These are phyloP conservation scores for Solea senegalensis DNA, from an alignment of 2,113 vertebrate species.

Conservation along the genomic window DNA sequence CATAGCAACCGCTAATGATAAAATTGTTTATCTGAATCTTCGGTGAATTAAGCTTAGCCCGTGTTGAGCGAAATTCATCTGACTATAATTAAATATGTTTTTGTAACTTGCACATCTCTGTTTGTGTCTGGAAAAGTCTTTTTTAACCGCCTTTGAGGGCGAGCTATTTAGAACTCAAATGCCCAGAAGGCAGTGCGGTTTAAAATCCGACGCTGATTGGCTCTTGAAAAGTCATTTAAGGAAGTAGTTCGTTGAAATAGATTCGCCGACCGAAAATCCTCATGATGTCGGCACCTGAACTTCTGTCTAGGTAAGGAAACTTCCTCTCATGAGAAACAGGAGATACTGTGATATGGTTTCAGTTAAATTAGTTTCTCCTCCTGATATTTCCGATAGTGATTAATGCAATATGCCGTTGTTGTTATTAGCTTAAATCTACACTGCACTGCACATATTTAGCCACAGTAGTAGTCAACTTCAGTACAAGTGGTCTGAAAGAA, in stretches of 20 bases:
- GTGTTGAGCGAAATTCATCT: rapidly evolving
- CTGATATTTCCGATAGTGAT: neutral
- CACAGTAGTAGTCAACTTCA: no score
- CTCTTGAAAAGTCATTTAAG: slow-evolving; percentile 37
- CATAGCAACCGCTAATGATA: neutral
- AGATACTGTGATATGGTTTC: neutral
- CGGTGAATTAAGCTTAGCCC: neutral
- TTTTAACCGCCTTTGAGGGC: no score
- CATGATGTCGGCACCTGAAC: slow-evolving; percentile 11
- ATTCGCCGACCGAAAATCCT: slow-evolving; percentile 63
- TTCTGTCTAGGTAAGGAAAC: slow-evolving; percentile 23
- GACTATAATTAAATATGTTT: rapidly evolving
- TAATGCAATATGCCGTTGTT: neutral
- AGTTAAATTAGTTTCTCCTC: neutral
- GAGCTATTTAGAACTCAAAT: slow-evolving; percentile 28
- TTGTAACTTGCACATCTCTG: no score
- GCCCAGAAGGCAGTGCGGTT: slow-evolving; percentile 60
- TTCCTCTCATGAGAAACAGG: neutral
- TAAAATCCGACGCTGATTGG: slow-evolving; percentile 60
- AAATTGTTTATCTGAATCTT: neutral
- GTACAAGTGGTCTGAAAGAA: no score
- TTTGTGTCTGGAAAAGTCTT: neutral
- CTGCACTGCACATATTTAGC: no score
- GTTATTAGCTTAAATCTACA: neutral
- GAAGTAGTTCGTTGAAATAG: slow-evolving; percentile 57